Evolutionary conservation across 1,140 invertebrate genomes (phyloP).

Genomic region (Gyrodactylus bullatarudis): DNA sequence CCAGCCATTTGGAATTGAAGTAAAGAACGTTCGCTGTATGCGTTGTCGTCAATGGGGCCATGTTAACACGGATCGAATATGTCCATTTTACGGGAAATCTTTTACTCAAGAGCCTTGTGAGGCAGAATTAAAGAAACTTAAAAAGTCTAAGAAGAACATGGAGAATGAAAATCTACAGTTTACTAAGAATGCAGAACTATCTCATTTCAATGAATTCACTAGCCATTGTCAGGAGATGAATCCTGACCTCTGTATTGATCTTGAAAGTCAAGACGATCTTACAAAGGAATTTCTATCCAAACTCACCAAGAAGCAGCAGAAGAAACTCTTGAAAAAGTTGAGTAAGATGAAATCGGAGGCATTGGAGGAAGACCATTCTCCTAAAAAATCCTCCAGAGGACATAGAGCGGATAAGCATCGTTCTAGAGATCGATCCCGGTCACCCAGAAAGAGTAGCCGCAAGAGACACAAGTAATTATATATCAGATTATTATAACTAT

Average conservation of each 20-base stretch:
- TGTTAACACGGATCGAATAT: constrained; percentile 88
- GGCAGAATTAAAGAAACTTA: not conserved
- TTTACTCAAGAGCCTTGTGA: constrained; percentile 15
- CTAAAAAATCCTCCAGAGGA: too few species aligned
- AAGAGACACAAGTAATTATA: too few species aligned
- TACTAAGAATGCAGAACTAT: not conserved
- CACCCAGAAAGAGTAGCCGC: not conserved
- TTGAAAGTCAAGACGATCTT: not conserved
- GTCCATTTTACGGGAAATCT: constrained; percentile 37
- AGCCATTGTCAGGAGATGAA: not conserved
- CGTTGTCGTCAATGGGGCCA: constrained; percentile 98
- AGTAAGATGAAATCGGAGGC: not conserved
- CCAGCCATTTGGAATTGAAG: constrained; percentile 83
- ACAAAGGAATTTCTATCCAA: not conserved
- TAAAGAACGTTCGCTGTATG: constrained; percentile 78
- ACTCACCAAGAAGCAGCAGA: not conserved
- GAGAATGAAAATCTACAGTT: not conserved
- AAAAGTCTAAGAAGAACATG: not conserved
- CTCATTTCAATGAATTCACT: not conserved
- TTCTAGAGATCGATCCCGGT: too few species aligned
- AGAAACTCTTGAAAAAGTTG: constrained; percentile 4
- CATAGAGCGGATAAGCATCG: too few species aligned
- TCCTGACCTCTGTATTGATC: not conserved
- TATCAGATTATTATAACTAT: too few species aligned
- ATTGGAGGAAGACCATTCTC: too few species aligned